Evolutionary conservation across 2,797 vertebrate species (phyloP).

Genomic region (Tarsius wallacei): DNA sequence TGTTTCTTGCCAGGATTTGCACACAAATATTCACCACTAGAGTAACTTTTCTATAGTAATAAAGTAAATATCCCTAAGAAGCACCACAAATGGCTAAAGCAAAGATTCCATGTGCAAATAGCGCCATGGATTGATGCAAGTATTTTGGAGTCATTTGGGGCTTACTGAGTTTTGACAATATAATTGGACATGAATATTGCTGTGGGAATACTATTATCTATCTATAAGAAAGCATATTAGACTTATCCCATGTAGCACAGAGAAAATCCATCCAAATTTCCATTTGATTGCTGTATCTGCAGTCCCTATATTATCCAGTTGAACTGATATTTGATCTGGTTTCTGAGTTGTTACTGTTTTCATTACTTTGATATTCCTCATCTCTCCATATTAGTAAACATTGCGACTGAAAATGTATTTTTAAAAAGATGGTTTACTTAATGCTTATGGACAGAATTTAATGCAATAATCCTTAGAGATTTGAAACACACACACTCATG

Average conservation of each 20-base stretch:
- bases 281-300: not conserved
- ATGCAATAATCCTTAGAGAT: not conserved
- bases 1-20: not conserved
- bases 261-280: not conserved
- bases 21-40: not conserved
- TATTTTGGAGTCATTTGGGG: not conserved
- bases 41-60: not conserved
- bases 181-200: not conserved
- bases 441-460: not conserved
- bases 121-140: not conserved
- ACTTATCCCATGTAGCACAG: not conserved
- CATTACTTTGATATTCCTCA: not conserved
- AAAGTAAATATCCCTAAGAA: not conserved
- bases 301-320: not conserved
- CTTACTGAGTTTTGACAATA: not conserved
- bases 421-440: not conserved
- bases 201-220: not conserved
- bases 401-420: not conserved
- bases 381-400: not conserved
- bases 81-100: not conserved
- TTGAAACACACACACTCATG: not conserved
- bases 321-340: not conserved
- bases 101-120: not conserved
- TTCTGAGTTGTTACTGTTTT: slow-evolving; percentile 29
- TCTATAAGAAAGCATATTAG: not conserved